Evolutionary conservation across 1,140 invertebrate species (phyloP).

Genomic region (Drosophila pseudoananassae): DNA sequence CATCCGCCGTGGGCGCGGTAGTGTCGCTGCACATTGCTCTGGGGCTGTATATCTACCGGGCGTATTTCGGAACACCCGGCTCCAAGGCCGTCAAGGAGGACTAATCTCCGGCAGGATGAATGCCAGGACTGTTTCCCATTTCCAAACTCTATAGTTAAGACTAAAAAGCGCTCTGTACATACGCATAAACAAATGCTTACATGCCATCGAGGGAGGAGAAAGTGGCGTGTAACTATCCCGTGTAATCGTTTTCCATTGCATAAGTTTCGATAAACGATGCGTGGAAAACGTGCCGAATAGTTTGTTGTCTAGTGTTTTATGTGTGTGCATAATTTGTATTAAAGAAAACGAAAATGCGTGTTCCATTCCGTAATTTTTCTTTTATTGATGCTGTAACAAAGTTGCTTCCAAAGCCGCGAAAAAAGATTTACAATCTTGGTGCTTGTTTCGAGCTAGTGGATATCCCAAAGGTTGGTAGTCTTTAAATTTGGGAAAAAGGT

Average conservation of each 20-base stretch:
- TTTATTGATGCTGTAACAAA: slow-evolving; percentile 42
- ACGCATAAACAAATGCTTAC: slow-evolving; percentile 42
- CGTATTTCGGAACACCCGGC: slow-evolving; percentile 86
- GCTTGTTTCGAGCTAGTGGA: slow-evolving; percentile 62
- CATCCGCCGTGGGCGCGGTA: slow-evolving; percentile 89
- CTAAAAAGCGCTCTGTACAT: slow-evolving; percentile 49
- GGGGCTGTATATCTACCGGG: slow-evolving; percentile 90
- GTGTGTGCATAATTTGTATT: slow-evolving; percentile 45
- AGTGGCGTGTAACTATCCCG: slow-evolving; percentile 48
- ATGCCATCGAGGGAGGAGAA: slow-evolving; percentile 35
- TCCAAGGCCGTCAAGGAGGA: slow-evolving; percentile 48
- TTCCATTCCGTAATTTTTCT: slow-evolving; percentile 39
- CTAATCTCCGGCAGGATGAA: slow-evolving; percentile 23
- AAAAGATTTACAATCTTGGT: slow-evolving; percentile 74
- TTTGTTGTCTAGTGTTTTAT: slow-evolving; percentile 39
- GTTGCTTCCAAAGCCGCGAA: slow-evolving; percentile 37
- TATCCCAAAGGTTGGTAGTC: slow-evolving; percentile 50
- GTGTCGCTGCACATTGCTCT: slow-evolving; percentile 89
- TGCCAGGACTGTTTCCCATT: slow-evolving; percentile 41
- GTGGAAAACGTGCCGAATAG: slow-evolving; percentile 31
- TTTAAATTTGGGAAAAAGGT: too few species aligned
- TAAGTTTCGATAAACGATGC: slow-evolving; percentile 63
- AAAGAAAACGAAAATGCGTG: slow-evolving; percentile 50
- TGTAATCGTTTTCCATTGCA: slow-evolving; percentile 66
- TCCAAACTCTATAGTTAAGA: slow-evolving; percentile 49